Conservation (phyloP, 1,140 invertebrate genomes). For the Papilio glaucus region DNA sequence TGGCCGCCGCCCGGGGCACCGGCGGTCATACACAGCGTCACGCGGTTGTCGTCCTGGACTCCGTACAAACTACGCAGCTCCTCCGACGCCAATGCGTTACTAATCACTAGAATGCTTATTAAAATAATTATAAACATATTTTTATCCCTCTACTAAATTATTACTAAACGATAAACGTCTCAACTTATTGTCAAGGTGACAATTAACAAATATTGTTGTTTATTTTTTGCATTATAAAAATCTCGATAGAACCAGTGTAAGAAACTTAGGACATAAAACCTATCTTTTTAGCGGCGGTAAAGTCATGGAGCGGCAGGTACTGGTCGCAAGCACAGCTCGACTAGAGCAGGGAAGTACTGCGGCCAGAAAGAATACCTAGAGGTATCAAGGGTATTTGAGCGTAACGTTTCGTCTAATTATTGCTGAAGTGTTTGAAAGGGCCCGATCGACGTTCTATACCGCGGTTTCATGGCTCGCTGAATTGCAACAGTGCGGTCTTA, state of each 20-base stretch:
- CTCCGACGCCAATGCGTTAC: slow-evolving; percentile 18
- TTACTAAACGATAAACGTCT: slow-evolving; percentile 1
- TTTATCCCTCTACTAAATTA: neutral
- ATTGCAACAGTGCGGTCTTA: too few relatives aligned
- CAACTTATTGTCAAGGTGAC: slow-evolving; percentile 6
- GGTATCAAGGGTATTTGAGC: too few relatives aligned
- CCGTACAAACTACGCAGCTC: slow-evolving; percentile 34
- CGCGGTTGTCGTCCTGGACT: slow-evolving; percentile 17
- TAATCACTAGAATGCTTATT: neutral
- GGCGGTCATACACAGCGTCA: slow-evolving; percentile 34
- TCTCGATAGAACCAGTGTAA: neutral
- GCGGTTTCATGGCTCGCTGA: too few relatives aligned
- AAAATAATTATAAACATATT: slow-evolving; percentile 33
- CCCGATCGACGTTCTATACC: too few relatives aligned
- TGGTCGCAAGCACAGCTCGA: too few relatives aligned
- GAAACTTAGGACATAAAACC: neutral
- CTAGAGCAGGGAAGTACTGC: too few relatives aligned
- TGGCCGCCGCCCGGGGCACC: neutral
- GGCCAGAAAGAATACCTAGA: too few relatives aligned
- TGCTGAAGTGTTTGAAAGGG: too few relatives aligned
- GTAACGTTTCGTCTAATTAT: too few relatives aligned
- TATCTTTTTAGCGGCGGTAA: neutral
- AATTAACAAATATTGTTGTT: slow-evolving; percentile 2
- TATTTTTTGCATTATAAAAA: neutral
- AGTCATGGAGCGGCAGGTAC: too few relatives aligned